Evolutionary conservation across 2,113 vertebrate species (phyloP), one percentile per base, ranked within the genome.

Genomic region (Mus pahari): DNA sequence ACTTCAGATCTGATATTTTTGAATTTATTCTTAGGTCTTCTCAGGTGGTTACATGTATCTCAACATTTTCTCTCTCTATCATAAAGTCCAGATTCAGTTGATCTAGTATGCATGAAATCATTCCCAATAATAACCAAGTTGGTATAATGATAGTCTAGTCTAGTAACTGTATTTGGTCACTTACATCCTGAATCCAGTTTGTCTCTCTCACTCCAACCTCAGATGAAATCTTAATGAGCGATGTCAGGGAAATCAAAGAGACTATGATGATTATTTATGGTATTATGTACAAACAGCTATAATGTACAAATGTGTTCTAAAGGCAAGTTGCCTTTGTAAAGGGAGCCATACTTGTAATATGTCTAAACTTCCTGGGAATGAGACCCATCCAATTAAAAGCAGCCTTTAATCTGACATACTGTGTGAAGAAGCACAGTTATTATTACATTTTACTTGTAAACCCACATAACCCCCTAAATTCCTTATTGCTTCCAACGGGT

Each of bases 201-300:
- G 48, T 92, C 79, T 53, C 50, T 92, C 9, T 95, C 12, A 88
- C 33, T 90, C 71, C 16, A 94, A 58, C 68, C 70, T 94, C 66
- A 48, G 82, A 90, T 73, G 64, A 89, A 79, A 79, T 90, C 5
- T 92, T 75, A 96, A 86, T 92, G 55, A 83, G 87, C 87, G 92
- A 60, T 81, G 7, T 88, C 24, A 78, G 26, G 74, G 70, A 79
- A 71, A 84, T 79, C 39, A 93, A 83, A 79, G 14, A 84, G 75
- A 75, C 11, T 66, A 1, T 84, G 73, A 68, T 70, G 9, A 87
- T 78, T 33, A 89, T 89, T 95, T 55, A 53, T 75, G 36, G n/a
- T 36, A 12, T 7, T 74, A 75, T 84, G 86, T 14, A 39, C 19
- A 86, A 14, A 39, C 19, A 90, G 20, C 62, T 89, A 60, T 58